Evolutionary conservation across 1,140 invertebrate species (phyloP).

Genomic region (Cheumatopsyche charites): DNA sequence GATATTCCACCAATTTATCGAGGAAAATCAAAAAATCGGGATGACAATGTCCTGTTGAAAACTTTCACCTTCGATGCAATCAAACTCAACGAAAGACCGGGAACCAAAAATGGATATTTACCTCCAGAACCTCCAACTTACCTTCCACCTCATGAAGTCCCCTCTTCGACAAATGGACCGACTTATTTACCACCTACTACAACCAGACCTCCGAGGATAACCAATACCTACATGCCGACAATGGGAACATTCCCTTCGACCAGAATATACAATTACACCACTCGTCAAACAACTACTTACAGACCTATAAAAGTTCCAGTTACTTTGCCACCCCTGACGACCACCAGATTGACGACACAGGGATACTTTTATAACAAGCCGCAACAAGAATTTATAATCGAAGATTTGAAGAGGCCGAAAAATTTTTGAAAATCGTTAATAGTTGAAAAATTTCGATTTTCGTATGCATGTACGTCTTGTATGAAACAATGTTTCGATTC

Average conservation of each 20-base stretch:
- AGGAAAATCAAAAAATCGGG: not conserved
- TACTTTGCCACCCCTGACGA: conserved; percentile 13
- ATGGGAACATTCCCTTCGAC: conserved; percentile 35
- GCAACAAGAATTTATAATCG: not conserved
- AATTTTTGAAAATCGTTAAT: too few relatives aligned
- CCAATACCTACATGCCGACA: conserved; percentile 29
- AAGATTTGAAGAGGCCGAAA: conserved; percentile 26
- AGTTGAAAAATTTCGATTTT: not conserved
- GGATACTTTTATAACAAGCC: conserved; percentile 36
- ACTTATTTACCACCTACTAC: conserved; percentile 30
- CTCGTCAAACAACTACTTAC: conserved; percentile 10
- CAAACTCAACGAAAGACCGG: conserved; percentile 10
- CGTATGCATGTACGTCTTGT: not conserved
- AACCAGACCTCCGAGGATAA: not conserved
- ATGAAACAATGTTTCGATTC: not conserved
- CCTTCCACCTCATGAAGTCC: not conserved
- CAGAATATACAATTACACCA: conserved; percentile 25
- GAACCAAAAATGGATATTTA: conserved; percentile 22
- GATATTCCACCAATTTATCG: conserved; percentile 5
- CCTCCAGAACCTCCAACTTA: conserved; percentile 8
- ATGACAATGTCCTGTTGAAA: conserved; percentile 5
- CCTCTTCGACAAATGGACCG: conserved; percentile 26
- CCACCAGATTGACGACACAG: not conserved
- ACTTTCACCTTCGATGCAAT: conserved; percentile 33
- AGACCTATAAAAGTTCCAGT: conserved; percentile 20